Evolutionary conservation across 2,113 vertebrate species (phyloP).

Genomic region (Hylia prasina): DNA sequence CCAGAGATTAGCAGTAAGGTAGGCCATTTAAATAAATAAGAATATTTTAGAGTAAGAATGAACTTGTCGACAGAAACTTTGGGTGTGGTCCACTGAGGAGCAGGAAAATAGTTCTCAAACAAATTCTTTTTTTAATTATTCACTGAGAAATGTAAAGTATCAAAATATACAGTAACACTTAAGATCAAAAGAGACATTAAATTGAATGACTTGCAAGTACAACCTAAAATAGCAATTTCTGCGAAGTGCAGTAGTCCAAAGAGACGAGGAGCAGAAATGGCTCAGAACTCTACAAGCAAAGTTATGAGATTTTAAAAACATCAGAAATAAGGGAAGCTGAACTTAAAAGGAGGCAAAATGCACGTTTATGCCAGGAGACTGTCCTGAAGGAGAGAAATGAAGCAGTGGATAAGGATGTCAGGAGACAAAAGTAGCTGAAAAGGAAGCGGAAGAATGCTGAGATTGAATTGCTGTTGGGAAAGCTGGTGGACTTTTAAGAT

Average conservation of each 20-base stretch:
- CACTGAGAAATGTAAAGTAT: not conserved
- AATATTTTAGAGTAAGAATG: not conserved
- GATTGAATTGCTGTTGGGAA: rapidly evolving
- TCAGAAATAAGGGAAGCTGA: not conserved
- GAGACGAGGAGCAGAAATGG: not conserved
- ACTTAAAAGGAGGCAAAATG: not conserved
- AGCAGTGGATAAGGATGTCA: not conserved
- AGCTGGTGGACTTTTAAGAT: not conserved
- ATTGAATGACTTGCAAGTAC: not conserved
- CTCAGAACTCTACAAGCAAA: not conserved
- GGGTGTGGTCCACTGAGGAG: not conserved
- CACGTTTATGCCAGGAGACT: not conserved
- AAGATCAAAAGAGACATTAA: not conserved
- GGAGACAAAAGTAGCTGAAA: not conserved
- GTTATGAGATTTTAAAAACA: not conserved
- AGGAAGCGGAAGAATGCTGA: not conserved
- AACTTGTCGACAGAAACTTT: not conserved
- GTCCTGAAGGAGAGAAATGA: not conserved
- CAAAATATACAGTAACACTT: not conserved
- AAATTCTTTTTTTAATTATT: not conserved
- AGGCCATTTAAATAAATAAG: not conserved
- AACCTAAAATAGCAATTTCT: not conserved
- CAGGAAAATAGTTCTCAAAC: not conserved
- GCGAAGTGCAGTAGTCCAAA: not conserved
- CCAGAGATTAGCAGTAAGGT: not conserved